Evolutionary conservation across 2,888 invertebrate species (phyloP).

Genomic region (Oligia latruncula): DNA sequence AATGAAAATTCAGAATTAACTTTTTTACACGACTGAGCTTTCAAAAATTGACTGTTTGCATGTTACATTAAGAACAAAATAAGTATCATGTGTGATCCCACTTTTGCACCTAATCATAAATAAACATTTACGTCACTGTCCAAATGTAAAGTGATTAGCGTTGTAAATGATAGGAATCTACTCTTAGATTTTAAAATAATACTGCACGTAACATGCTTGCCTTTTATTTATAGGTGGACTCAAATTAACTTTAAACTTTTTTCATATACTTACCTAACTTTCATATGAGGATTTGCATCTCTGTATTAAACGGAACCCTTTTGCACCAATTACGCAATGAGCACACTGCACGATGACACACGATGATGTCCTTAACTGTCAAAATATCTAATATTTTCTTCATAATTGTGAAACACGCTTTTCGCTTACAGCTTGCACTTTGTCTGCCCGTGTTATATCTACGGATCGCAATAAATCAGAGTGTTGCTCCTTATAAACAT

Average conservation of each 20-base stretch:
- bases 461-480: constrained; percentile 86
- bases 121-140: constrained; percentile 60
- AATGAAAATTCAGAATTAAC: neutral
- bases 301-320: neutral
- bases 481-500: constrained; percentile 88
- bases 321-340: neutral
- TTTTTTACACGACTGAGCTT: neutral
- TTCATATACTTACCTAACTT: neutral
- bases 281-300: neutral
- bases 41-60: neutral
- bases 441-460: constrained; percentile 72
- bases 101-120: constrained; percentile 83
- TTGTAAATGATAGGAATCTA: neutral
- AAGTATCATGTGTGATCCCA: constrained; percentile 71
- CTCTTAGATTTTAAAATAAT: neutral
- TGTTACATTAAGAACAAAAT: neutral
- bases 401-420: constrained; percentile 38
- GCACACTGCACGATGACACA: neutral
- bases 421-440: constrained; percentile 48
- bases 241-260: neutral
- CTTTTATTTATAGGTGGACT: neutral
- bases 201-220: neutral
- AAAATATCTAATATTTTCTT: neutral
- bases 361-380: neutral
- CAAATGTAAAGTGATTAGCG: constrained; percentile 47